Evolutionary conservation across 2,113 vertebrate genomes (phyloP), one percentile per base, ranked within the genome.

Genomic region (Baryphthengus martii): DNA sequence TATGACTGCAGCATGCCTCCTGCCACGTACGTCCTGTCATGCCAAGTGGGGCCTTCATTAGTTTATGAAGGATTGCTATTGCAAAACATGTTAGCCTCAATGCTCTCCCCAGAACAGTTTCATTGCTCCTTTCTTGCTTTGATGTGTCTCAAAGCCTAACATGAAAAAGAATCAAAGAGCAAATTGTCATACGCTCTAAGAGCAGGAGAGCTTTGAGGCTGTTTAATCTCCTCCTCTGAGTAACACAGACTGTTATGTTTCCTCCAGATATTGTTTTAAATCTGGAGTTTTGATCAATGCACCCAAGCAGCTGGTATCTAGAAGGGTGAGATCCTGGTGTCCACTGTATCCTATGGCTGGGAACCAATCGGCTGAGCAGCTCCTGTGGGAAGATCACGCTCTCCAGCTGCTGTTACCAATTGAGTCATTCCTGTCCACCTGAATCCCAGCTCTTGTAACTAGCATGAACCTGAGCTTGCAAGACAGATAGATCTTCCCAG

Each of bases 351-450:
- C 53, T 37, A 9, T 0, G 1, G 16, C 11, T 3, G 1, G 5
- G 5, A 37, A 17, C 6, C 3, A 3, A 24, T 5, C 8, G 21
- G 7, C 24, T 13, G 26, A 72, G 47, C 3, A 1, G 23, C 49
- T 55, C 7, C 20, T 37, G 7, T 0, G 0, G 25, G 17, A 70
- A 61, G 52, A 21, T 31, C 52, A 29, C 0, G 0, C 2, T 45
- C 31, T n/a, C 53, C 2, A 1, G 26, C 21, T 74, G 3, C 44
- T 15, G 3, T 26, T 28, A 21, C 29, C 9, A 4, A 15, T 11
- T 0, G 0, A 39, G 19, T 24, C 11, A 4, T 14, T 55, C 39
- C 33, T 28, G 19, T 50, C 33, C 39, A 66, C 26, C 20, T 17
- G 24, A 78, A 67, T 11, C 20, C 25, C 42, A 42, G 29, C 12